Base-by-base conservation (phyloP, 2,113 vertebrate genomes). In the Aix galericulata region DNA sequence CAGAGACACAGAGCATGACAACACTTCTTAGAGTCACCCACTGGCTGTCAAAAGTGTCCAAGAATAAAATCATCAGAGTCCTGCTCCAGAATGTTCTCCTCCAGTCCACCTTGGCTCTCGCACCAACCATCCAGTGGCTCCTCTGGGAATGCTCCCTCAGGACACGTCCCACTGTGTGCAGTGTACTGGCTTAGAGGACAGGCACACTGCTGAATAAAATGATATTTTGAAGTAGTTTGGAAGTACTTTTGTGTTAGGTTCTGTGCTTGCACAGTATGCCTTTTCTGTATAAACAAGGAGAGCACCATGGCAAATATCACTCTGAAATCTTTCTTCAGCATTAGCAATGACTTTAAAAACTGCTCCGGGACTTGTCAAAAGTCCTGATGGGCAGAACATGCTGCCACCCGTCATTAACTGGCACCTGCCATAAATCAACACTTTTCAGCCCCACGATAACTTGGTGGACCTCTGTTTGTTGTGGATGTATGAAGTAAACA, bases 161-260 rank as follows among this genome's bases (percentile, higher is more conserved):
- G 29, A 25, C 55, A 21, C 2, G 6, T 5, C 38, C 13, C 64
- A 23, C 7, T 1, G 0, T 0, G 1, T 29, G 48, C 59, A 46
- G 56, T 0, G 0, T 25, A 9, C 55, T 64, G 59, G 27, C 10
- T 66, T 42, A 42, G 56, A 29, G 22, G 38, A 64, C 32, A 48
- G 44, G 3, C 5, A 13, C 13, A 29, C 0, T 0, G 6, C 3
- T 48, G 34, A 88, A 32, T 73, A 79, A 82, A 81, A 2, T 2
- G 12, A n/a, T 58, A 21, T 6, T 53, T 32, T 52, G 22, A 73
- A 74, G 66, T 4, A 44, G n/a, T 1, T 40, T 27, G 40, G n/a
- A 74, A 87, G 64, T 2, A 34, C 1, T 58, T 20, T 4, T 78
- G 10, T 63, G 18, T 31, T 71, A 29, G 17, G 15, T 40, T 63